Conservation (phyloP, 2,113 vertebrate genomes). For the Hyperoodon ampullatus region DNA sequence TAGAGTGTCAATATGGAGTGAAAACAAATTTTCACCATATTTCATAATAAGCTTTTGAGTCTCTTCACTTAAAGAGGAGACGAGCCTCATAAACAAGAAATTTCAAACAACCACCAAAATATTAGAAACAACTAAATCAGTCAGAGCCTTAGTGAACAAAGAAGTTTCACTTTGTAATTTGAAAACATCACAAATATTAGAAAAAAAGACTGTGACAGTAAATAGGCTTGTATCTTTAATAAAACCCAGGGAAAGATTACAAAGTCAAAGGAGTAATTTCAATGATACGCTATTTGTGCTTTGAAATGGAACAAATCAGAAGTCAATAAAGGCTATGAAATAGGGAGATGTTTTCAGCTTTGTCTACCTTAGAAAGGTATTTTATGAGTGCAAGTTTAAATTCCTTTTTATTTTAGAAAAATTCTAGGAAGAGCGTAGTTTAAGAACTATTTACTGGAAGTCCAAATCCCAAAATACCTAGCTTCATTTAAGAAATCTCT, state of each 20-base stretch:
- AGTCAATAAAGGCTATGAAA: conserved; percentile 29
- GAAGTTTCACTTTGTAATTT: not conserved
- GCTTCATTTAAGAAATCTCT: not conserved
- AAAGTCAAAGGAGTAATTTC: conserved; percentile 24
- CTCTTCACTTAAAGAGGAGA: conserved; percentile 13
- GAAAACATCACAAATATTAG: not conserved
- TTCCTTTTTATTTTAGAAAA: not conserved
- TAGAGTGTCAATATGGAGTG: not conserved
- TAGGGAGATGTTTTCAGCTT: not conserved
- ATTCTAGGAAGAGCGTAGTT: not conserved
- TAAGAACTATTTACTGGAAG: not conserved
- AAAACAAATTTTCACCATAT: conserved; percentile 10
- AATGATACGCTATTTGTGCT: not conserved
- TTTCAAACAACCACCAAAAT: not conserved
- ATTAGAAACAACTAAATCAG: not conserved
- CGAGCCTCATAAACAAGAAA: not conserved
- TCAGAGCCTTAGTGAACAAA: not conserved
- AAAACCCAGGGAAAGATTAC: not conserved
- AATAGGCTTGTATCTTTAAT: not conserved
- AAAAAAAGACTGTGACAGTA: not conserved
- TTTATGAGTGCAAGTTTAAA: not conserved
- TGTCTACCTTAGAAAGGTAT: not conserved
- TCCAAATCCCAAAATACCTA: not conserved
- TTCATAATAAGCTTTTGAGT: not conserved
- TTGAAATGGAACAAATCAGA: conserved; percentile 42